These are phyloP conservation scores for Terrapene triunguis DNA, from an alignment of 2,113 vertebrate species.

Conservation along the genomic window DNA sequence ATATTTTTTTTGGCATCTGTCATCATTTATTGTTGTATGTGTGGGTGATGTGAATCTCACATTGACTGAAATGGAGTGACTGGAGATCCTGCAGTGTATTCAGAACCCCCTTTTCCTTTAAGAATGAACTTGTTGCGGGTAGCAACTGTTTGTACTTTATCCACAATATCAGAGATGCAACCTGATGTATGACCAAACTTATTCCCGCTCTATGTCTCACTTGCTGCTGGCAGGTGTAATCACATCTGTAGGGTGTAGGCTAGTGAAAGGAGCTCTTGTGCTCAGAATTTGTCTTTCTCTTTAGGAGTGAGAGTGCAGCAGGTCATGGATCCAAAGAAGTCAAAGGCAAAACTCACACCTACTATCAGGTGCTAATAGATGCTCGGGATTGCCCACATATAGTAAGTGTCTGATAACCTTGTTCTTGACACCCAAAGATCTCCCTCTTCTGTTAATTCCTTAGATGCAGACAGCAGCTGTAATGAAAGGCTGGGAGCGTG, in stretches of 20 bases:
- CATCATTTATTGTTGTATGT: fast-evolving
- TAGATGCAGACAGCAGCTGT: background rate
- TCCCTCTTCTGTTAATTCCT: fast-evolving
- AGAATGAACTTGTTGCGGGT: background rate
- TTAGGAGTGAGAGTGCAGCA: constrained; percentile 83
- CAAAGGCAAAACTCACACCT: constrained; percentile 97
- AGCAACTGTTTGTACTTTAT: background rate
- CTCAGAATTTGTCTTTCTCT: constrained; percentile 8
- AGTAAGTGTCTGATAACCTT: constrained; percentile 82
- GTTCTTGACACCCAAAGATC: background rate
- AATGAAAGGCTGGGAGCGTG: background rate
- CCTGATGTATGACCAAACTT: background rate
- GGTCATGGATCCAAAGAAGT: constrained; percentile 95
- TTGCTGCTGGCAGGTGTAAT: background rate
- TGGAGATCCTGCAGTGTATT: background rate
- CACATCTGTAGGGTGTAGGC: background rate
- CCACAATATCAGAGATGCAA: background rate
- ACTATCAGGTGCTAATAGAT: constrained; percentile 97
- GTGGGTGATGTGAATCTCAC: background rate
- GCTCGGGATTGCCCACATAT: constrained; percentile 96
- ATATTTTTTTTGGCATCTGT: background rate
- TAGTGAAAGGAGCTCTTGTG: background rate
- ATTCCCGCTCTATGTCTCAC: background rate
- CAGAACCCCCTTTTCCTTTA: fast-evolving
- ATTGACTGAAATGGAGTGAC: background rate